These are phyloP conservation scores for Pherbina coryleti DNA, from an alignment of 2,888 invertebrate genomes.

Conservation along the genomic window DNA sequence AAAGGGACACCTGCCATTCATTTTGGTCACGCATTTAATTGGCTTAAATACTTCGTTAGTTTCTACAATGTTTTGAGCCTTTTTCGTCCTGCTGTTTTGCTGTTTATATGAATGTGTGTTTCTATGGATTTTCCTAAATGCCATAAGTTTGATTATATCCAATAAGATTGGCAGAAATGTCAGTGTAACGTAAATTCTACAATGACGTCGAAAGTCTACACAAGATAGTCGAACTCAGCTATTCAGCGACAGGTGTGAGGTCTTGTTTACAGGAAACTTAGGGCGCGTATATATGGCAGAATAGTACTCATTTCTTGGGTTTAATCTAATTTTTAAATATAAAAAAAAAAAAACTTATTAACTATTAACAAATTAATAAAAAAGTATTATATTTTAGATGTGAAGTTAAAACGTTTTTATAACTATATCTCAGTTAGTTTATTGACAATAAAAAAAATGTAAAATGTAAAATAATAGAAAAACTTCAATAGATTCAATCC, in stretches of 20 bases:
- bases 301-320: too few relatives aligned
- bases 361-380: too few relatives aligned
- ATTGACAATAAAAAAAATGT: too few relatives aligned
- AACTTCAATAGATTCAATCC: too few relatives aligned
- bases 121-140: background rate
- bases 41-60: background rate
- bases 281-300: too few relatives aligned
- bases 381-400: too few relatives aligned
- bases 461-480: too few relatives aligned
- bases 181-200: background rate
- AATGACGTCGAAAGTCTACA: slow-evolving; percentile 20
- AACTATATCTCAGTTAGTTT: too few relatives aligned
- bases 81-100: background rate
- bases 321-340: too few relatives aligned
- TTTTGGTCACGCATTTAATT: background rate
- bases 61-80: background rate
- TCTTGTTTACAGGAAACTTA: background rate
- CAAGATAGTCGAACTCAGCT: background rate
- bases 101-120: slow-evolving; percentile 9
- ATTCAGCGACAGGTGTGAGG: slow-evolving; percentile 7
- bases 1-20: background rate
- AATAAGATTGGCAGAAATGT: slow-evolving; percentile 5
- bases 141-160: background rate
- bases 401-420: too few relatives aligned
- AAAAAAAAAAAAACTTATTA: too few relatives aligned